Base-by-base conservation (phyloP, 2,797 vertebrate species). In the Pteropus rufus region DNA sequence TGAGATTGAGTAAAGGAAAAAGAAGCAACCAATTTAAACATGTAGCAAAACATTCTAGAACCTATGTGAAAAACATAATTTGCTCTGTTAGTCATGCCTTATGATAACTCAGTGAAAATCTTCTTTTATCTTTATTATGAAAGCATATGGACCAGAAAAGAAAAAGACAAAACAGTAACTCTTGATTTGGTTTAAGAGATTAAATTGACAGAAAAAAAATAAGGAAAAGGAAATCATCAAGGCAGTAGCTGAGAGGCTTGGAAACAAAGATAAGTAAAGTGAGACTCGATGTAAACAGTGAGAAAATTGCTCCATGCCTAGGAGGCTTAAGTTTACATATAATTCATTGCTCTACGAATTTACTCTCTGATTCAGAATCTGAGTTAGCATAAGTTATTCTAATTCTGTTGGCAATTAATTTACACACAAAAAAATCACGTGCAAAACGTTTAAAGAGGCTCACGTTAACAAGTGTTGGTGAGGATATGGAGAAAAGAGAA, bases 131-230 rank as follows among this genome's bases (percentile, higher is more conserved):
- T n/a, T 70, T 89, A 87, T 75, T 81, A 15, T 79, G 56, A 83
- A 95, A 92, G 44, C 39, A 90, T 16, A 70, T 36, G 31, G 46
- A 49, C 58, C 2, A 0, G 93, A 97, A 91, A 83, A 88, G 64
- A 46, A 58, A 64, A 96, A 96, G 65, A 91, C 34, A 93, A 93
- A 94, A 64, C 46, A 73, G 52, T 65, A 93, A 73, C 85, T 76
- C 44, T 24, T 82, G 31, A 31, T 76, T 84, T 94, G 76, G 24
- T 79, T 14, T 69, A 70, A 73, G 29, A 93, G 76, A 84, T 92
- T 75, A 94, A 34, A 77, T 0, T 67, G 60, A 85, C 34, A 91
- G 36, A 26, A 70, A 60, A 54, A 85, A 93, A 75, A 23, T 9
- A 3, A 18, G 23, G 31, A 24, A 72, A 86, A 77, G 39, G 54